Evolutionary conservation across 2,888 invertebrate genomes (phyloP).

Genomic region (Eupithecia subfuscata): DNA sequence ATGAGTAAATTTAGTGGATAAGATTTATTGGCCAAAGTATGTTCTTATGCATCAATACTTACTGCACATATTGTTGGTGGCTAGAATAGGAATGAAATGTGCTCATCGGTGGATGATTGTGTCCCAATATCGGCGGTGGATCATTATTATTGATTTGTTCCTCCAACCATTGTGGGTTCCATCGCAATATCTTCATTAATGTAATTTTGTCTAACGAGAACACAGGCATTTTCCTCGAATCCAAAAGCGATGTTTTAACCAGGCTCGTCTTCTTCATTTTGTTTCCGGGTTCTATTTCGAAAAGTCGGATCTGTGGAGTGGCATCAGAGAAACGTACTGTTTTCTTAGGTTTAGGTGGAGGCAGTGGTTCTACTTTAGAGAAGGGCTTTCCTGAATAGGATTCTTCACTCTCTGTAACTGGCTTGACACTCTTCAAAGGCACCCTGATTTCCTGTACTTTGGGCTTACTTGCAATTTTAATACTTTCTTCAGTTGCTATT

Average conservation of each 20-base stretch:
- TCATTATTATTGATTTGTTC: conserved; percentile 78
- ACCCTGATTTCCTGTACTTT: conserved; percentile 48
- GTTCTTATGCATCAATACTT: conserved; percentile 49
- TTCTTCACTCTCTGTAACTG: conserved; percentile 57
- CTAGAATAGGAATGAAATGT: conserved; percentile 82
- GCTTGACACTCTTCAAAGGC: conserved; percentile 64
- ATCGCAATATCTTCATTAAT: conserved; percentile 83
- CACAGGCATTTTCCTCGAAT: conserved; percentile 60
- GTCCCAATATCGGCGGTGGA: conserved; percentile 83
- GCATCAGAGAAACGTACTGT: conserved; percentile 66
- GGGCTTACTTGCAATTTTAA: conserved; percentile 28
- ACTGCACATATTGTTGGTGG: conserved; percentile 85
- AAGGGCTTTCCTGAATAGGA: conserved; percentile 61
- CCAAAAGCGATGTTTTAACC: conserved; percentile 61
- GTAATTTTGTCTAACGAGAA: conserved; percentile 77
- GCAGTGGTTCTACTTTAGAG: conserved; percentile 65
- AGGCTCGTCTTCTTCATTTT: conserved; percentile 69
- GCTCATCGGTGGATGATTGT: conserved; percentile 74
- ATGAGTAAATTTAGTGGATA: background rate
- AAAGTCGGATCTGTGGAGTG: conserved; percentile 57
- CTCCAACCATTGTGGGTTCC: conserved; percentile 88
- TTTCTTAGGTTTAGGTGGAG: conserved; percentile 60
- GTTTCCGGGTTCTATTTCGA: conserved; percentile 73
- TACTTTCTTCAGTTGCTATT: conserved; percentile 52
- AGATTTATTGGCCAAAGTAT: background rate